These are phyloP conservation scores for Pyxicephalus adspersus DNA, from an alignment of 2,113 vertebrate genomes.

Conservation along the genomic window DNA sequence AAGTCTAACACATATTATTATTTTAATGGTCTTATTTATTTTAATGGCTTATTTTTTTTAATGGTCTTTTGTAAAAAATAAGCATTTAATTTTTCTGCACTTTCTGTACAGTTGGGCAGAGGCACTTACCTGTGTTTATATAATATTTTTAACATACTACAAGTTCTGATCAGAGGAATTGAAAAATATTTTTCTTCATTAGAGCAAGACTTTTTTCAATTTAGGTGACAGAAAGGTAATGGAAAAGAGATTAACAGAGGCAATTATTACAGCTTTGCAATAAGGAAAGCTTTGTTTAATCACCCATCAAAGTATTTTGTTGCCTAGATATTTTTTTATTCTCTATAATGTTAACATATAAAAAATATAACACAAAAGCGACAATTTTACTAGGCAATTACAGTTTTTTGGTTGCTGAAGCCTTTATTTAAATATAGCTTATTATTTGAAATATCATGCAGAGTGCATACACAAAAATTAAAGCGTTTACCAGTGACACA, in stretches of 20 bases:
- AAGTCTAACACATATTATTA: conserved; percentile 45
- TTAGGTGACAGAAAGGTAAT: conserved; percentile 57
- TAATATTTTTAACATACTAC: conserved; percentile 57
- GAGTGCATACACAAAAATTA: background rate
- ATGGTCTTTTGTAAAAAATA: conserved; percentile 54
- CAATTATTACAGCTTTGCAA: conserved; percentile 54
- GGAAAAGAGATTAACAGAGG: conserved; percentile 58
- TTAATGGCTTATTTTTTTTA: too few relatives aligned
- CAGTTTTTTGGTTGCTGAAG: conserved; percentile 36
- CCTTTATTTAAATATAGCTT: conserved; percentile 48
- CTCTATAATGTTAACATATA: conserved; percentile 33
- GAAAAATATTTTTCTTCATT: conserved; percentile 37
- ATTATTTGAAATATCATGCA: conserved; percentile 54
- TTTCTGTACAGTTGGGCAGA: conserved; percentile 18
- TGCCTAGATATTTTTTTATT: conserved; percentile 38
- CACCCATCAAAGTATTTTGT: conserved; percentile 19
- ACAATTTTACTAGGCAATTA: conserved; percentile 33
- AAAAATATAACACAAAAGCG: conserved; percentile 35
- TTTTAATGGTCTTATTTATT: conserved; percentile 58
- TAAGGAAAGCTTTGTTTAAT: conserved; percentile 54
- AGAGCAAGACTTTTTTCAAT: conserved; percentile 54
- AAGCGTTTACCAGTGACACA: conserved; percentile 9
- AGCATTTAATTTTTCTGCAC: background rate
- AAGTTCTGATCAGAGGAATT: conserved; percentile 56
- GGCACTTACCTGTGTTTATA: conserved; percentile 45